phyloP scores from a whole-genome alignment of 2,113 vertebrate genomes.

The Lamprotornis superbus region DNA sequence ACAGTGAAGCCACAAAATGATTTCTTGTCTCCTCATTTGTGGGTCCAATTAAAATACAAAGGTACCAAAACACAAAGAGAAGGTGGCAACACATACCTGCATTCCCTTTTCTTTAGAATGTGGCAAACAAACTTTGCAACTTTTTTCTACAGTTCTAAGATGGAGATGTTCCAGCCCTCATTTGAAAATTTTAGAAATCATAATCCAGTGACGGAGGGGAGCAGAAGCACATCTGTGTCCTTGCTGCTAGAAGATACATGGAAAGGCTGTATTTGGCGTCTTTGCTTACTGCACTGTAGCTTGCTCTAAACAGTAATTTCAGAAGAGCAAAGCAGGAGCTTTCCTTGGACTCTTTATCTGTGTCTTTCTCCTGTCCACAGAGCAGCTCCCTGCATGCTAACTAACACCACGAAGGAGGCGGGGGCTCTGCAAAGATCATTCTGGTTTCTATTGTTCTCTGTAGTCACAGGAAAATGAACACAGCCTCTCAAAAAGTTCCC shows the following conservation, averaged over 20 bases:
- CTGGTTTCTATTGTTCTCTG: conserved; percentile 48
- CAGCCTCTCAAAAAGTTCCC: conserved; percentile 56
- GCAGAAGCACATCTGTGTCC: not conserved
- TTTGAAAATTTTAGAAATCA: not conserved
- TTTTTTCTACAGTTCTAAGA: not conserved
- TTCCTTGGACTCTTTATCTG: not conserved
- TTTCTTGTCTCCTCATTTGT: not conserved
- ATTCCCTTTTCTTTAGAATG: not conserved
- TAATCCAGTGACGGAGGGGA: not conserved
- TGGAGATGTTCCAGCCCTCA: not conserved
- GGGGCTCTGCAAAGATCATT: conserved; percentile 32
- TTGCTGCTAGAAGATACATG: not conserved
- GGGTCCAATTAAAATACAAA: not conserved
- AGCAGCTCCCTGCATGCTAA: conserved; percentile 35
- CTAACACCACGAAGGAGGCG: not conserved
- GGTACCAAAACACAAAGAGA: not conserved
- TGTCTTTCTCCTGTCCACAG: conserved; percentile 3
- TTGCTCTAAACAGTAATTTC: not conserved
- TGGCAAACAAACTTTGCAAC: not conserved
- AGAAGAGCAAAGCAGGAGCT: not conserved
- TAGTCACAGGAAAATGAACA: conserved; percentile 55
- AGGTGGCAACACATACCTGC: not conserved
- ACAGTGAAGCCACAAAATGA: not conserved
- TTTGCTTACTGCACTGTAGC: not conserved
- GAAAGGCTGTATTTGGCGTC: not conserved